These are phyloP conservation scores for Diaphora mendica DNA, from an alignment of 2,888 invertebrate species.

Conservation along the genomic window DNA sequence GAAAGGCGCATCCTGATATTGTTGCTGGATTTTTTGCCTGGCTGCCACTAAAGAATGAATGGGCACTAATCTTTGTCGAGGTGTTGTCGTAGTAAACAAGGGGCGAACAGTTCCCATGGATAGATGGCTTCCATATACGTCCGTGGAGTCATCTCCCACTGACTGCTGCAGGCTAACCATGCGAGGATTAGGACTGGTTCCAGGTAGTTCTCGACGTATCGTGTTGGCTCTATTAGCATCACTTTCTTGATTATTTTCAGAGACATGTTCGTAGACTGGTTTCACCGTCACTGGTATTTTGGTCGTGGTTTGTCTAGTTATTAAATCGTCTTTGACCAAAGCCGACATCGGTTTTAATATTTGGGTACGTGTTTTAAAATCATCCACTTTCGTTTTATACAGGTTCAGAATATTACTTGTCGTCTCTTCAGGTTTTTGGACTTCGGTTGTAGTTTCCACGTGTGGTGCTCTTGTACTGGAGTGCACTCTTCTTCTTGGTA, in stretches of 20 bases:
- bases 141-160: constrained; percentile 88
- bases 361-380: constrained; percentile 70
- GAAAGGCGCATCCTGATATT: constrained; percentile 70
- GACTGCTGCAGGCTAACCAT: constrained; percentile 87
- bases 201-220: constrained; percentile 87
- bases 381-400: constrained; percentile 73
- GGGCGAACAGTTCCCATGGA: constrained; percentile 89
- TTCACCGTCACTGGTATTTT: constrained; percentile 77
- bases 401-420: constrained; percentile 71
- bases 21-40: constrained; percentile 80
- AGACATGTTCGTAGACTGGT: constrained; percentile 83
- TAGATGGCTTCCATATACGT: constrained; percentile 89
- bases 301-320: constrained; percentile 77
- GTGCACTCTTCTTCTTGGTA: constrained; percentile 85
- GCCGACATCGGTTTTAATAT: constrained; percentile 73
- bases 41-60: constrained; percentile 82
- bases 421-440: constrained; percentile 59
- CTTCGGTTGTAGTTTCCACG: constrained; percentile 69
- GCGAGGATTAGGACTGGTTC: constrained; percentile 85
- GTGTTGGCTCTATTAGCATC: constrained; percentile 84
- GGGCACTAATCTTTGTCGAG: constrained; percentile 85
- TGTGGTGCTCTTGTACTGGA: constrained; percentile 65
- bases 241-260: constrained; percentile 75
- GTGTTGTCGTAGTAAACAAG: constrained; percentile 88
- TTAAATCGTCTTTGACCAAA: constrained; percentile 69